Evolutionary conservation across 2,797 vertebrate species (phyloP).

Genomic region (Silurus lanzhouensis): DNA sequence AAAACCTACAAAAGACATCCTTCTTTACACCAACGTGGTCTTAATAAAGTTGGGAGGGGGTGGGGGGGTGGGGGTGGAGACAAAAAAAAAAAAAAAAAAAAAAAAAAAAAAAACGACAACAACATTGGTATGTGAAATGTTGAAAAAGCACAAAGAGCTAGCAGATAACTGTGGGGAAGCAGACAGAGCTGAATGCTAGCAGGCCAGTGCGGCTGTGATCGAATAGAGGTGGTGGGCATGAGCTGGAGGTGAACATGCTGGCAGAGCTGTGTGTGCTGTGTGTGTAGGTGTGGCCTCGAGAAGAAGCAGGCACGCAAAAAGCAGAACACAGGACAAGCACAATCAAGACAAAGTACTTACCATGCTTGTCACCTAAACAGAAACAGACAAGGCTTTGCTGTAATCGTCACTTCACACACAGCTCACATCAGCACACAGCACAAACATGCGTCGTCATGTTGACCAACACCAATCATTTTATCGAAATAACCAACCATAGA

Average conservation of each 20-base stretch:
- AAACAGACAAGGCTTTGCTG: conserved; percentile 75
- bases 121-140: conserved; percentile 17
- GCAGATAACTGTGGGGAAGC: conserved; percentile 14
- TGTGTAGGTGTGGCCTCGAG: conserved; percentile 10
- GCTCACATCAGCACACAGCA: conserved; percentile 7
- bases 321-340: conserved; percentile 67
- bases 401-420: conserved; percentile 49
- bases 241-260: conserved; percentile 81
- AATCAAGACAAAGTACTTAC: conserved; percentile 85
- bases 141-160: conserved; percentile 23
- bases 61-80: too few relatives aligned
- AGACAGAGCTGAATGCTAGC: conserved; percentile 17
- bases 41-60: neutral
- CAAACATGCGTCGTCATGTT: neutral
- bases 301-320: conserved; percentile 54
- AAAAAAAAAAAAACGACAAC: neutral
- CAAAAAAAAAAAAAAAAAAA: neutral
- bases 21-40: conserved; percentile 14
- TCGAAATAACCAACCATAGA: neutral
- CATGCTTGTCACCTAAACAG: conserved; percentile 98
- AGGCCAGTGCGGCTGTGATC: conserved; percentile 4
- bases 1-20: conserved; percentile 44
- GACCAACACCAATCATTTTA: neutral
- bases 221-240: conserved; percentile 56
- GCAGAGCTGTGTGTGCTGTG: conserved; percentile 60